Percentiles rank a stretch among this genome's conserved stretches.
Conservation (phyloP, 2,888 invertebrate genomes). For the Cephus pulcher region DNA sequence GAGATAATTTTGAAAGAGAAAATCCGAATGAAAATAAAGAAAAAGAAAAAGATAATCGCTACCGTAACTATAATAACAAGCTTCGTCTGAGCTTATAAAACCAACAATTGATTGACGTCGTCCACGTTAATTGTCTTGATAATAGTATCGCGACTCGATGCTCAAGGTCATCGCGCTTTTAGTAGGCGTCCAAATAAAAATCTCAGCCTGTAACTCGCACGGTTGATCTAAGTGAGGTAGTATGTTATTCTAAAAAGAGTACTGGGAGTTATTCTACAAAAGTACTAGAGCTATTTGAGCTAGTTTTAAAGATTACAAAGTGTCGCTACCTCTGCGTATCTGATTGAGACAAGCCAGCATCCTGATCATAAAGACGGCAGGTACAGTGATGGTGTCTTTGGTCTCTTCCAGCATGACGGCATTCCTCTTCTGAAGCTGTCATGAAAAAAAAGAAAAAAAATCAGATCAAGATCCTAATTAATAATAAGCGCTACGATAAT, state of each 20-base stretch:
- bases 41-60: background rate
- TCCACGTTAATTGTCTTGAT: background rate
- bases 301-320: slow-evolving; percentile 40
- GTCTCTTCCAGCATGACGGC: slow-evolving; percentile 88
- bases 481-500: background rate
- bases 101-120: background rate
- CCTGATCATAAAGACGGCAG: slow-evolving; percentile 87
- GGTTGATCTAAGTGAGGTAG: slow-evolving; percentile 4
- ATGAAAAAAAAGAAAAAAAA: slow-evolving; percentile 35
- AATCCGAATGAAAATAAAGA: background rate
- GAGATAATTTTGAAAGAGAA: background rate
- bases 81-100: background rate
- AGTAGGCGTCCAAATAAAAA: background rate
- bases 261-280: slow-evolving; percentile 8
- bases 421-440: slow-evolving; percentile 80
- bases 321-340: slow-evolving; percentile 69
- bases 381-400: slow-evolving; percentile 87
- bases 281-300: background rate
- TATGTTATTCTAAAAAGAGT: background rate
- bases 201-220: background rate
- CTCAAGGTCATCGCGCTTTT: background rate
- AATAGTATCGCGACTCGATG: background rate
- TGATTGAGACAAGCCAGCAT: slow-evolving; percentile 79
- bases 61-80: background rate
- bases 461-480: background rate